These are phyloP conservation scores for Menidia beryllina DNA, from an alignment of 2,113 vertebrate species.

Conservation along the genomic window DNA sequence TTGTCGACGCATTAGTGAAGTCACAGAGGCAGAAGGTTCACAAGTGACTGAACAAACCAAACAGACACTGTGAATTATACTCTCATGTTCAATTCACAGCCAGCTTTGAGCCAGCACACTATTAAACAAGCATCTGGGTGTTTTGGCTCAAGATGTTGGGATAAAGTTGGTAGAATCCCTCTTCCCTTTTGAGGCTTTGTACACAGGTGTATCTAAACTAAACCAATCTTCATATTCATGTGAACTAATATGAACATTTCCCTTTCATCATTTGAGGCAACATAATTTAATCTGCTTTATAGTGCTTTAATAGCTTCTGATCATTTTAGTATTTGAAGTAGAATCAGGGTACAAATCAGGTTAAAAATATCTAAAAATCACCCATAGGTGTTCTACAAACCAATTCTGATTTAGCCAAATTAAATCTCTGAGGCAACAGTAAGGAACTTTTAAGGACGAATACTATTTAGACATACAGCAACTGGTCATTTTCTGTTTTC, in stretches of 20 bases:
- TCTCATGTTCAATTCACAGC: slow-evolving; percentile 74
- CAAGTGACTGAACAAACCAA: slow-evolving; percentile 63
- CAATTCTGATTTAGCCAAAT: too few relatives aligned
- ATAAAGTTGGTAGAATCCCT: neutral
- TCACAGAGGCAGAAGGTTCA: slow-evolving; percentile 58
- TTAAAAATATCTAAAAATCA: too few relatives aligned
- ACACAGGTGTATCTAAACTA: too few relatives aligned
- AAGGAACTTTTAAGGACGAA: too few relatives aligned
- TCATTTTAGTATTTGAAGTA: too few relatives aligned
- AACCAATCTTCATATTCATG: neutral
- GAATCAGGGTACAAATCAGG: too few relatives aligned
- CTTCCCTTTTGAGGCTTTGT: neutral
- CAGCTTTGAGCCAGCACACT: slow-evolving; percentile 57
- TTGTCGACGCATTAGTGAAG: slow-evolving; percentile 32
- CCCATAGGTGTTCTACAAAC: too few relatives aligned
- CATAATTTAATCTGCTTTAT: too few relatives aligned
- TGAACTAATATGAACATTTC: too few relatives aligned
- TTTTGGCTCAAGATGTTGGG: slow-evolving; percentile 64
- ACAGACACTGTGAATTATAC: slow-evolving; percentile 73
- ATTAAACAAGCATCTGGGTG: slow-evolving; percentile 79
- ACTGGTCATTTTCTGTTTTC: neutral
- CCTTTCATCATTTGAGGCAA: neutral
- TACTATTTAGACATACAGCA: neutral
- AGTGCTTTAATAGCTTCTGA: too few relatives aligned
- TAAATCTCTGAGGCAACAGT: too few relatives aligned